Conservation (phyloP, 1,140 invertebrate genomes). For the Polyergus mexicanus region DNA sequence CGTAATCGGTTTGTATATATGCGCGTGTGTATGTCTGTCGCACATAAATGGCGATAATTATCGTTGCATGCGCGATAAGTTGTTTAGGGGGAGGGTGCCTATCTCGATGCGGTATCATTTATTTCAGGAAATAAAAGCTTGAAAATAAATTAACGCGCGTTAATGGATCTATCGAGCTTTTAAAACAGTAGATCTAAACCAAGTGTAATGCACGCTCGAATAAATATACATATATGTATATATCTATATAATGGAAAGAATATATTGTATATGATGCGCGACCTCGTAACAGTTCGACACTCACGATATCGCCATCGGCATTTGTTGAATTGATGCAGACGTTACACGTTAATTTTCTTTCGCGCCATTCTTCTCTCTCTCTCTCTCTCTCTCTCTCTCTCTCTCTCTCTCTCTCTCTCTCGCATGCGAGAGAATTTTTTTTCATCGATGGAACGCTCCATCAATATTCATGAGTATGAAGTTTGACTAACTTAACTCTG, state of each 20-base stretch:
- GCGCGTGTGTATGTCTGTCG: too few species aligned
- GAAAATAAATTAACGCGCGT: conserved; percentile 56
- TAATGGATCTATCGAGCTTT: conserved; percentile 55
- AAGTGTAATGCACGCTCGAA: conserved; percentile 13
- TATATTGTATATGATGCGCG: not conserved
- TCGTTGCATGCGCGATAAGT: conserved; percentile 64
- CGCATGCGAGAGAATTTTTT: conserved; percentile 22
- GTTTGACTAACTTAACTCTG: conserved; percentile 51
- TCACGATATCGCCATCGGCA: conserved; percentile 47
- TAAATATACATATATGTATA: too few species aligned
- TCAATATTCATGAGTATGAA: conserved; percentile 58
- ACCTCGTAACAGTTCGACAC: not conserved
- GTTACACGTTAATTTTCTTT: not conserved
- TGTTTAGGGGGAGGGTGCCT: conserved; percentile 12
- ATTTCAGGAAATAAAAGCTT: conserved; percentile 35
- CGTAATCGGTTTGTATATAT: conserved; percentile 42
- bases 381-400: not conserved
- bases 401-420: not conserved
- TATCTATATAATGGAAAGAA: conserved; percentile 9
- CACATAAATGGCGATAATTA: conserved; percentile 58
- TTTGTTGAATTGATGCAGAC: conserved; percentile 36
- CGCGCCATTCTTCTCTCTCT: not conserved
- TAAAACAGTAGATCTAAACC: conserved; percentile 28
- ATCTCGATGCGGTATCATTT: conserved; percentile 36
- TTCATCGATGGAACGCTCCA: conserved; percentile 33